Evolutionary conservation across 2,888 invertebrate genomes (phyloP).

Genomic region (Noctua comes): DNA sequence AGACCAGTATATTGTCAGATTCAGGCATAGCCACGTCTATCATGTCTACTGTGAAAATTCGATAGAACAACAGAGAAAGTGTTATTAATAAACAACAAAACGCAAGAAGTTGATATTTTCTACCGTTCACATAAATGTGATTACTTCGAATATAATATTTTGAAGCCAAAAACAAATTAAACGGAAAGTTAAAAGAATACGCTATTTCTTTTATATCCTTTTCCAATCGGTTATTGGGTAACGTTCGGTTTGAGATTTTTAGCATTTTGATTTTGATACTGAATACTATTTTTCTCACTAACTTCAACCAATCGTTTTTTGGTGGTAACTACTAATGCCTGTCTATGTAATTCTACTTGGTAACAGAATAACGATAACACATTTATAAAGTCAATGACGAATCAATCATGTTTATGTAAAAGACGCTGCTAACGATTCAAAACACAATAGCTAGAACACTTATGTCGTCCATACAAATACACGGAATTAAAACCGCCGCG

Average conservation of each 20-base stretch:
- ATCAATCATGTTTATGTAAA: too few relatives aligned
- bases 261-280: background rate
- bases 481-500: too few relatives aligned
- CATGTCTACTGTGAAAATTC: background rate
- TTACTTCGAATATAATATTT: slow-evolving; percentile 6
- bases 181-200: too few relatives aligned
- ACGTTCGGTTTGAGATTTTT: background rate
- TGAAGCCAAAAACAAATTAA: slow-evolving; percentile 13
- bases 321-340: too few relatives aligned
- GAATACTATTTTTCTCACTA: too few relatives aligned
- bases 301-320: too few relatives aligned
- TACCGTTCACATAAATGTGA: slow-evolving; percentile 1
- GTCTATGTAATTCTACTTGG: background rate
- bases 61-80: background rate
- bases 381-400: background rate
- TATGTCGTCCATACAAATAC: too few relatives aligned
- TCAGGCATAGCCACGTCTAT: background rate
- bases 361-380: background rate
- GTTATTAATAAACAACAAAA: background rate
- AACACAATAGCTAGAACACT: too few relatives aligned
- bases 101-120: background rate
- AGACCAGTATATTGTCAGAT: background rate
- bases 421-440: too few relatives aligned
- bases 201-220: slow-evolving; percentile 1
- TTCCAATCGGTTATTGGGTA: background rate